phyloP scores from a whole-genome alignment of 2,113 vertebrate genomes.

The Peromyscus leucopus region DNA sequence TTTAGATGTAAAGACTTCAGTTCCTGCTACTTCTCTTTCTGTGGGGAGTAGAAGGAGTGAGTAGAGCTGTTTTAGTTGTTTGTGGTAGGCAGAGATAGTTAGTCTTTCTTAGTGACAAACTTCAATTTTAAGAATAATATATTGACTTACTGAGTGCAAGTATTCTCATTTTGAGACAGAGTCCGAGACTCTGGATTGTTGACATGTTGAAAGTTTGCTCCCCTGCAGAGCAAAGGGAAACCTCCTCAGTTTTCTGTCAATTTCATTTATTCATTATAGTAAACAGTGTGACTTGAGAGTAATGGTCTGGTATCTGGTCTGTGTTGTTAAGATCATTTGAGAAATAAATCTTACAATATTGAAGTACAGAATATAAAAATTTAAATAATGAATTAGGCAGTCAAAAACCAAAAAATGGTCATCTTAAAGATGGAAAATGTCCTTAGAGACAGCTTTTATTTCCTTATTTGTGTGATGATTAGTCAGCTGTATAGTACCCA shows the following conservation, averaged over 20 bases:
- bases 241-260: slow-evolving; percentile 38
- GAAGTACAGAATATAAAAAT: slow-evolving; percentile 4
- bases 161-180: slow-evolving; percentile 59
- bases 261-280: slow-evolving; percentile 60
- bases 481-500: background rate
- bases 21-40: slow-evolving; percentile 64
- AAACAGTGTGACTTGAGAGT: slow-evolving; percentile 49
- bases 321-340: slow-evolving; percentile 46
- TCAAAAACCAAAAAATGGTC: background rate
- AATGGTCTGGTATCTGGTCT: slow-evolving; percentile 39
- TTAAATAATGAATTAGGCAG: slow-evolving; percentile 39
- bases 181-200: slow-evolving; percentile 42
- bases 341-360: slow-evolving; percentile 43
- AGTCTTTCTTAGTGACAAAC: slow-evolving; percentile 76
- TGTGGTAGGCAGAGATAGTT: background rate
- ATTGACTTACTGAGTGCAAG: slow-evolving; percentile 57
- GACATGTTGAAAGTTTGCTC: background rate
- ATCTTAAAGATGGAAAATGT: slow-evolving; percentile 42
- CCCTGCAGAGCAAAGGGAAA: slow-evolving; percentile 2
- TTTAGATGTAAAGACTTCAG: slow-evolving; percentile 66
- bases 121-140: slow-evolving; percentile 71
- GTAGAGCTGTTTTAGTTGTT: slow-evolving; percentile 57
- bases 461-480: background rate
- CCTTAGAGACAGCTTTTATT: slow-evolving; percentile 38
- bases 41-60: slow-evolving; percentile 41